phyloP scores from a whole-genome alignment of 2,888 invertebrate genomes.

The Crioceris asparagi region DNA sequence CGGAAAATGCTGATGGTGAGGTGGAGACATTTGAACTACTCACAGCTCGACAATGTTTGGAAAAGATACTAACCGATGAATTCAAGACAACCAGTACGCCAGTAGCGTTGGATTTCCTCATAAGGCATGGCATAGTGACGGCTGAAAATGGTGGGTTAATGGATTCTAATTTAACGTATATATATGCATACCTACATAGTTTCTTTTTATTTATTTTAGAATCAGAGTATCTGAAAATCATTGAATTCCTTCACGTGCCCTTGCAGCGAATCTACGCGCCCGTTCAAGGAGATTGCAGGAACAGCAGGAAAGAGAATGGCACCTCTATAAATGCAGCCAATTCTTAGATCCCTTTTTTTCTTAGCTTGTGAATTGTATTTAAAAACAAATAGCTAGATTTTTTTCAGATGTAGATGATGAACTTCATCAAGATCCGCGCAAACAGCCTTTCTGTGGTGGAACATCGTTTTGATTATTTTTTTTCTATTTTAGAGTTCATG shows the following conservation, averaged over 20 bases:
- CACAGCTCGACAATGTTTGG: constrained; percentile 71
- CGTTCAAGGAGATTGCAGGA: too few relatives aligned
- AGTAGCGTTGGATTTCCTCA: constrained; percentile 82
- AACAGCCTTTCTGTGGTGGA: too few relatives aligned
- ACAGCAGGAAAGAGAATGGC: too few relatives aligned
- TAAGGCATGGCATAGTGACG: constrained; percentile 80
- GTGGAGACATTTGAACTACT: constrained; percentile 84
- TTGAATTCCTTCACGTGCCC: constrained; percentile 80
- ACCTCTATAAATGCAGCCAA: too few relatives aligned
- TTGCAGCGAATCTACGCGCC: constrained; percentile 65
- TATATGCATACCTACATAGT: neutral
- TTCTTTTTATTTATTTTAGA: constrained; percentile 48
- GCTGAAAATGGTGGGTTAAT: constrained; percentile 69
- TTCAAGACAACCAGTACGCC: constrained; percentile 93
- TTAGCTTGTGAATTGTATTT: too few relatives aligned
- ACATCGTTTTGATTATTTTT: too few relatives aligned
- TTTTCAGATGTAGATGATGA: too few relatives aligned
- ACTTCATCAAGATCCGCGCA: too few relatives aligned
- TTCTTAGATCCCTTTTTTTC: too few relatives aligned
- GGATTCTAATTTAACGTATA: neutral
- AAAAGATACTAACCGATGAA: constrained; percentile 68
- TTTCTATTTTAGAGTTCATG: too few relatives aligned
- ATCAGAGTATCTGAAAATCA: constrained; percentile 69
- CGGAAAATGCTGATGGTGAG: constrained; percentile 90
- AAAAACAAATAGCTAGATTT: too few relatives aligned